Evolutionary conservation across 35 echinoderm and acorn worm genomes (phyloP).

Genomic region (Lytechinus pictus): DNA sequence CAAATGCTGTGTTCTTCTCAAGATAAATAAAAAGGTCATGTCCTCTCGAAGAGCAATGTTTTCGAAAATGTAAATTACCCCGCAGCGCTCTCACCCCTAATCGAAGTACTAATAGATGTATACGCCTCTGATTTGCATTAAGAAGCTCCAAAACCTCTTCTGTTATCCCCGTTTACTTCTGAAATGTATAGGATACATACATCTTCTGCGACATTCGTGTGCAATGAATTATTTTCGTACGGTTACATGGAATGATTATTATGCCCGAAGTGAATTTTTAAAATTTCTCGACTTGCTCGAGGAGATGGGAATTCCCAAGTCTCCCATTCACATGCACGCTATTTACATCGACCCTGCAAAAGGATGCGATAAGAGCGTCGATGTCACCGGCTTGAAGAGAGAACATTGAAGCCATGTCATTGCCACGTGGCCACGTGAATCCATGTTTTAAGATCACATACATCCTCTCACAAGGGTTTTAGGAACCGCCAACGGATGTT

Average conservation of each 20-base stretch:
- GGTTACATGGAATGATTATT: neutral
- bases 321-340: neutral
- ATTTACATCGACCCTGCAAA: neutral
- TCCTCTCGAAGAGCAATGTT: neutral
- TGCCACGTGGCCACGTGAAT: neutral
- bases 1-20: neutral
- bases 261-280: neutral
- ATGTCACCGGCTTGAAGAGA: neutral
- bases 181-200: neutral
- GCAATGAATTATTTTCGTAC: neutral
- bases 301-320: neutral
- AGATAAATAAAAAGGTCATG: neutral
- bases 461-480: neutral
- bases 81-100: neutral
- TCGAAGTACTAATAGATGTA: neutral
- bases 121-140: neutral
- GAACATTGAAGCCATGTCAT: neutral
- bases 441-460: neutral
- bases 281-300: neutral
- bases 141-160: neutral
- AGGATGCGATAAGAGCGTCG: neutral
- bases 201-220: neutral
- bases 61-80: neutral
- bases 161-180: neutral
- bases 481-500: neutral